These are phyloP conservation scores for Genyomyrus donnyi DNA, from an alignment of 2,113 vertebrate genomes.

Conservation along the genomic window DNA sequence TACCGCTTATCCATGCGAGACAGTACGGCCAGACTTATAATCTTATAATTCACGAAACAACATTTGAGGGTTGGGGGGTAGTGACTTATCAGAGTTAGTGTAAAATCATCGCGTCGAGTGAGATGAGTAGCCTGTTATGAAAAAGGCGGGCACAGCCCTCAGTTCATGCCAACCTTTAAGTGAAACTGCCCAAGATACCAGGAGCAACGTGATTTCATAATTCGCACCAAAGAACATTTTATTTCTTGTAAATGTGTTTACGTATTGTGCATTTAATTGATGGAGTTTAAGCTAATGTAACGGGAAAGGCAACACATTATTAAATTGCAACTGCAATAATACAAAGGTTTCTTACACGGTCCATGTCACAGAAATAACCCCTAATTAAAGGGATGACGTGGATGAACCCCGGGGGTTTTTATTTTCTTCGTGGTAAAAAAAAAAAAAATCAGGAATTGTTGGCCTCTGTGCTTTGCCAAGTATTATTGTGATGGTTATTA, in stretches of 20 bases:
- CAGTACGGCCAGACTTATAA: too few relatives aligned
- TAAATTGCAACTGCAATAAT: neutral
- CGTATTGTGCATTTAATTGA: neutral
- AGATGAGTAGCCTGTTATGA: neutral
- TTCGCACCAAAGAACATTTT: neutral
- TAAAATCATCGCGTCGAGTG: neutral
- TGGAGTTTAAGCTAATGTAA: neutral
- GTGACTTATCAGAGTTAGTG: neutral
- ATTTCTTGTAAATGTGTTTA: neutral
- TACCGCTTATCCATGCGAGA: neutral
- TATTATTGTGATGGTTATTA: neutral
- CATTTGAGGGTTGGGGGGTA: neutral
- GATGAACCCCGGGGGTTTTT: neutral
- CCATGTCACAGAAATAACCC: neutral
- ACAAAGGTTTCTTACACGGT: neutral
- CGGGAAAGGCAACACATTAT: neutral
- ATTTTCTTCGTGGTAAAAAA: neutral
- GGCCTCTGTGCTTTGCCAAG: neutral
- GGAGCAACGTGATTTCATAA: neutral
- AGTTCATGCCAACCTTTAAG: neutral
- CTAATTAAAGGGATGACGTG: neutral
- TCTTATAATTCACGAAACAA: neutral
- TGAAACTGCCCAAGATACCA: neutral
- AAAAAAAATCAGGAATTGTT: neutral
- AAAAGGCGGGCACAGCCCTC: neutral